Percentiles rank a stretch among this genome's conserved stretches.
Evolutionary conservation across 2,888 invertebrate genomes (phyloP).

Genomic region (Atethmia centrago): DNA sequence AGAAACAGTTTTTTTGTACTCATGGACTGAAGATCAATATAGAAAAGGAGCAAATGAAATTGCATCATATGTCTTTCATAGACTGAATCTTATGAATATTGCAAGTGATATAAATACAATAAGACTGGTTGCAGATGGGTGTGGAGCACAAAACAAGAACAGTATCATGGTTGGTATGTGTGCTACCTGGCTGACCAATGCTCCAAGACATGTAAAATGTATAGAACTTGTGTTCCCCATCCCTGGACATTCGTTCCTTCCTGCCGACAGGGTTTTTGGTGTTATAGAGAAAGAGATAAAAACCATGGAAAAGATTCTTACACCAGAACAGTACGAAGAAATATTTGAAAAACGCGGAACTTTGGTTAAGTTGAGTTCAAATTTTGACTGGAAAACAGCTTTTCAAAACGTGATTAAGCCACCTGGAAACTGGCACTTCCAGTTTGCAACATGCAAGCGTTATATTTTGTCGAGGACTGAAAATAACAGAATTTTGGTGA

Average conservation of each 20-base stretch:
- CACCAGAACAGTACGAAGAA: constrained; percentile 17
- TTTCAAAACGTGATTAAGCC: constrained; percentile 13
- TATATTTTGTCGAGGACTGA: background rate
- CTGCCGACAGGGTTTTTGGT: constrained; percentile 43
- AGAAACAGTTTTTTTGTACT: background rate
- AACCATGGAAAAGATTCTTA: constrained; percentile 11
- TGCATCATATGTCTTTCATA: too few species aligned
- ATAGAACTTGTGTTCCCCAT: constrained; percentile 35
- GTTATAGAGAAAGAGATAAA: constrained; percentile 30
- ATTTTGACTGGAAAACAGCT: constrained; percentile 14
- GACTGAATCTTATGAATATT: constrained; percentile 43
- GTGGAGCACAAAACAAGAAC: constrained; percentile 41
- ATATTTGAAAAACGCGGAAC: constrained; percentile 3
- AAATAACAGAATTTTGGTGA: background rate
- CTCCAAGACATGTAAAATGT: constrained; percentile 22
- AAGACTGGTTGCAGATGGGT: constrained; percentile 31
- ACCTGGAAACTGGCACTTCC: constrained; percentile 34
- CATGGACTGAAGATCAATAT: background rate
- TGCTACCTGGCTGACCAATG: constrained; percentile 28
- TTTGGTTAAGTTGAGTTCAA: background rate
- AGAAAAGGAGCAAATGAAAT: constrained; percentile 7
- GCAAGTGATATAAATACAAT: constrained; percentile 52
- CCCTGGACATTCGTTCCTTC: constrained; percentile 37
- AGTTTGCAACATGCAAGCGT: constrained; percentile 14
- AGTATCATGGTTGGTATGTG: constrained; percentile 45